A percentile compares a stretch with the other conserved stretches of the same genome.
These are phyloP conservation scores for Psittacula cyanocephala DNA, from an alignment of 2,113 vertebrate genomes.

Conservation along the genomic window DNA sequence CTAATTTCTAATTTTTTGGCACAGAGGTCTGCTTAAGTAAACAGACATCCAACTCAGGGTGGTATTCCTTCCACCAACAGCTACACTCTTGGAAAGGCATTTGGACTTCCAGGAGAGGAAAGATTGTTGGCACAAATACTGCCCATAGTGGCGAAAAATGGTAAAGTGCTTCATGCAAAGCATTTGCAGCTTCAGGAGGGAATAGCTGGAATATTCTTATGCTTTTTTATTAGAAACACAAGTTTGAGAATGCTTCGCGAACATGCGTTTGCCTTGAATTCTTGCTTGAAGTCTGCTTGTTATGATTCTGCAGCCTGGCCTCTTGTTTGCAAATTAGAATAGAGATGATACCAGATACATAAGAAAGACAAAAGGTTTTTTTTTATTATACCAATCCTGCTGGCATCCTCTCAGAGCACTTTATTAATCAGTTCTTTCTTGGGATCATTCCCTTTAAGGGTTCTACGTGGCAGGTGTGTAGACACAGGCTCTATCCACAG, in stretches of 20 bases:
- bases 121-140: background rate
- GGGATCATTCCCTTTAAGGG: background rate
- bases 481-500: background rate
- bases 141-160: background rate
- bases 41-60: background rate
- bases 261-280: background rate
- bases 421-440: background rate
- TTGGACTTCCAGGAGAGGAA: background rate
- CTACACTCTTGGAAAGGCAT: background rate
- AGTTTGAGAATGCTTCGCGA: background rate
- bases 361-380: background rate
- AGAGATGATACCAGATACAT: background rate
- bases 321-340: background rate
- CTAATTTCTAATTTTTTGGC: background rate
- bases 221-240: background rate
- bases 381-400: background rate
- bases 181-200: background rate
- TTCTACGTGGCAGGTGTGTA: background rate
- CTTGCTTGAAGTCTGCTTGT: background rate
- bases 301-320: background rate
- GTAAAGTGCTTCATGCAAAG: background rate
- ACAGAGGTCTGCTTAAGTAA: background rate
- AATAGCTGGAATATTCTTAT: background rate
- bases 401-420: background rate
- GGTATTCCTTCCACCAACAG: background rate